Conservation (phyloP, 1,140 invertebrate species). For the Saxidomus purpurata region DNA sequence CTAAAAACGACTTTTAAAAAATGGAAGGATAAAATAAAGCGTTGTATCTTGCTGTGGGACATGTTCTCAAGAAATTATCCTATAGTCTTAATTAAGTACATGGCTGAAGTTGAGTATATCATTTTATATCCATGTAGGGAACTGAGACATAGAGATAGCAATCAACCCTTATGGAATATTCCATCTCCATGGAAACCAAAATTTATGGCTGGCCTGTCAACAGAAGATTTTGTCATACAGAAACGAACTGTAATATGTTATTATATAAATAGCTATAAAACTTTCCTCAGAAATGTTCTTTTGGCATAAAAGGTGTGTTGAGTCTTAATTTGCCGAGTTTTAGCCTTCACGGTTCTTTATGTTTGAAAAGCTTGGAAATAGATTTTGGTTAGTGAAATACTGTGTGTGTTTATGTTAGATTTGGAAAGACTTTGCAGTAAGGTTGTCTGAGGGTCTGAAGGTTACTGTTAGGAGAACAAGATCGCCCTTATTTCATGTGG, state of each 20-base stretch:
- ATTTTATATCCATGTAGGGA: not conserved
- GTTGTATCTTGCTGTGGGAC: too few relatives aligned
- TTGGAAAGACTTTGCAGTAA: too few relatives aligned
- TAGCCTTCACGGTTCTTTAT: too few relatives aligned
- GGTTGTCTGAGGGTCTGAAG: too few relatives aligned
- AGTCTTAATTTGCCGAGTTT: not conserved
- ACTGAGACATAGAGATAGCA: slow-evolving; percentile 20
- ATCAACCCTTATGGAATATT: slow-evolving; percentile 19
- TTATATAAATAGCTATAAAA: not conserved
- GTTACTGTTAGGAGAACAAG: too few relatives aligned
- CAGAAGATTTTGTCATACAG: slow-evolving; percentile 26
- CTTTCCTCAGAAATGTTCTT: not conserved
- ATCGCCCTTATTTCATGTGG: too few relatives aligned
- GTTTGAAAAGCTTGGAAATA: too few relatives aligned
- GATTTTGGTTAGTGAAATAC: too few relatives aligned
- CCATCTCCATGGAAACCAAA: slow-evolving; percentile 20
- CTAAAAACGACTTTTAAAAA: too few relatives aligned
- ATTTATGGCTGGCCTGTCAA: slow-evolving; percentile 23
- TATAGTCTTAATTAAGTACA: not conserved
- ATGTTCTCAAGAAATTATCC: not conserved
- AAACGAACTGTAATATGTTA: not conserved
- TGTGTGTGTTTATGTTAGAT: too few relatives aligned
- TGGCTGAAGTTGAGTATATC: not conserved
- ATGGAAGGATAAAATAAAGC: too few relatives aligned
- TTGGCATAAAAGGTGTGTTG: too few relatives aligned